These are phyloP conservation scores for Diabrotica balteata DNA, from an alignment of 2,888 invertebrate species.

Conservation along the genomic window DNA sequence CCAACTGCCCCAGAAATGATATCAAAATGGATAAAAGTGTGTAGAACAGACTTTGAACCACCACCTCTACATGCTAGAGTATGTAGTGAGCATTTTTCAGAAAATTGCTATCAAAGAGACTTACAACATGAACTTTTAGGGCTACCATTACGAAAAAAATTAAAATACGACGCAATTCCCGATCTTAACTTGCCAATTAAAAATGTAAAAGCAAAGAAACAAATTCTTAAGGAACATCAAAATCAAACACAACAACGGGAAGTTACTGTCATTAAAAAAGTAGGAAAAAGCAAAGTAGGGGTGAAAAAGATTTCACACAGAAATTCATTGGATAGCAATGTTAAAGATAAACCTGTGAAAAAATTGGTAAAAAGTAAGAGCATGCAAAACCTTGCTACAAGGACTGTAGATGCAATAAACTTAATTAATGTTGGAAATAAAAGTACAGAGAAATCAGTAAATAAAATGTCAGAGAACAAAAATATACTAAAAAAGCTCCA, in stretches of 20 bases:
- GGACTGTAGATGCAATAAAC: too few relatives aligned
- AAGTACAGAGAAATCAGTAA: background rate
- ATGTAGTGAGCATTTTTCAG: slow-evolving; percentile 64
- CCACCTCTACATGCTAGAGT: slow-evolving; percentile 55
- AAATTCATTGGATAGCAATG: background rate
- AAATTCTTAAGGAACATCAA: slow-evolving; percentile 11
- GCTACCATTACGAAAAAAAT: slow-evolving; percentile 62
- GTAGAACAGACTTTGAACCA: slow-evolving; percentile 51
- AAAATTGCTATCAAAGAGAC: slow-evolving; percentile 64
- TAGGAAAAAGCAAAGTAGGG: too few relatives aligned
- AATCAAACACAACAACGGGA: slow-evolving; percentile 15
- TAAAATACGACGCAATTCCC: slow-evolving; percentile 62
- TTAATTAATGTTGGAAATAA: too few relatives aligned
- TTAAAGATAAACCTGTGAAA: background rate
- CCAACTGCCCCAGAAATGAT: slow-evolving; percentile 62
- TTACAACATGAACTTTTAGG: slow-evolving; percentile 65
- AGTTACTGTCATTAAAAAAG: background rate
- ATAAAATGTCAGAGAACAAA: background rate
- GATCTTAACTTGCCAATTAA: slow-evolving; percentile 46
- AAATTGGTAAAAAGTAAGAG: too few relatives aligned
- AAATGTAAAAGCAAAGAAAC: slow-evolving; percentile 19
- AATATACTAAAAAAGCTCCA: slow-evolving; percentile 4
- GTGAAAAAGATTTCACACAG: too few relatives aligned
- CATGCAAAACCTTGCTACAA: too few relatives aligned
- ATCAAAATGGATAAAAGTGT: slow-evolving; percentile 61